These are phyloP conservation scores for Toxostoma redivivum DNA, from an alignment of 2,113 vertebrate species.

Conservation along the genomic window DNA sequence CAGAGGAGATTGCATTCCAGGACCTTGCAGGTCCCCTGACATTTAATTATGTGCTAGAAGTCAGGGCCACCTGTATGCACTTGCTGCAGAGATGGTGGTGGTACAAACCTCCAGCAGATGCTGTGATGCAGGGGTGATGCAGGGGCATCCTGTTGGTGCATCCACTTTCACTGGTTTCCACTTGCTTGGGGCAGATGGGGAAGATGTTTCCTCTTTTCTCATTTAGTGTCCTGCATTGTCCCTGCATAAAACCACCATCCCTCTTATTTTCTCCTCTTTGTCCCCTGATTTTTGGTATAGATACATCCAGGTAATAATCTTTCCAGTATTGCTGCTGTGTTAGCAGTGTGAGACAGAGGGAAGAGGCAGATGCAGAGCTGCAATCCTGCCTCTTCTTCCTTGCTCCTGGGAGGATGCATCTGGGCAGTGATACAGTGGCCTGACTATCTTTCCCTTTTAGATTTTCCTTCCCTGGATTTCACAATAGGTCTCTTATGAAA, in stretches of 20 bases:
- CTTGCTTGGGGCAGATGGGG: background rate
- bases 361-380: background rate
- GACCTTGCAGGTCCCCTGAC: accelerated
- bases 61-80: too few species aligned
- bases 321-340: background rate
- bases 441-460: background rate
- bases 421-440: background rate
- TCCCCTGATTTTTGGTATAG: background rate
- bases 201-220: background rate
- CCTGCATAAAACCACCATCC: background rate
- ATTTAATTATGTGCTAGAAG: background rate
- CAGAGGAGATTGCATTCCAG: background rate
- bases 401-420: background rate
- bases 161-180: background rate
- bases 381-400: background rate
- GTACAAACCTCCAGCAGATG: background rate
- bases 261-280: background rate
- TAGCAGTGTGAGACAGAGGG: background rate
- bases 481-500: background rate
- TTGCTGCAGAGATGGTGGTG: background rate
- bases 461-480: background rate
- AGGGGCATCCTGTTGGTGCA: background rate
- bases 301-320: background rate
- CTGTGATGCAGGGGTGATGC: background rate
- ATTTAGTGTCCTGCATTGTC: background rate